Conservation (phyloP, 2,888 invertebrate species). For the Diplazon laetatorius region DNA sequence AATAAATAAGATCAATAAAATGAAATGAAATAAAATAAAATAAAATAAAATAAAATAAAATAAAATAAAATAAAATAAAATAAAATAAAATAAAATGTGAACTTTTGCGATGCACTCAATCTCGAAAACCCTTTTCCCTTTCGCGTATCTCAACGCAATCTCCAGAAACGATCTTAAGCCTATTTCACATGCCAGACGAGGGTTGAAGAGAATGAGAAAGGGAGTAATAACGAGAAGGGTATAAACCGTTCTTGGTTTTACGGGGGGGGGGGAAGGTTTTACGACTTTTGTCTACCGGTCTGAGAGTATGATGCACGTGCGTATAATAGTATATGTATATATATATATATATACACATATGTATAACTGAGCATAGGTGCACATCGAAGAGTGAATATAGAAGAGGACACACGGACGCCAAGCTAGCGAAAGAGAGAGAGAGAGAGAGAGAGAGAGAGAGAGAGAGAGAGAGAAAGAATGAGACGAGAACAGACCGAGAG, state of each 20-base stretch:
- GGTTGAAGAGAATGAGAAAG: constrained; percentile 12
- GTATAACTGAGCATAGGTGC: constrained; percentile 27
- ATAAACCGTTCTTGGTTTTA: constrained; percentile 43
- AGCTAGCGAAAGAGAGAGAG: too few relatives aligned
- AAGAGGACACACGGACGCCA: too few relatives aligned
- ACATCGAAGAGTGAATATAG: constrained; percentile 28
- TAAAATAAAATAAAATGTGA: neutral
- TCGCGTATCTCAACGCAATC: constrained; percentile 37
- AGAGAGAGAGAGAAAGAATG: neutral
- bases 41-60: neutral
- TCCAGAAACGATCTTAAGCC: constrained; percentile 45
- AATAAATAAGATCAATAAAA: too few relatives aligned
- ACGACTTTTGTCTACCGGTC: constrained; percentile 49
- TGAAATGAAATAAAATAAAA: too few relatives aligned
- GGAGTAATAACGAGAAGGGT: constrained; percentile 36
- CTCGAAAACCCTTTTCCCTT: constrained; percentile 35
- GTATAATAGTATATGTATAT: neutral
- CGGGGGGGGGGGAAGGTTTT: constrained; percentile 47
- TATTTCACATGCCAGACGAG: constrained; percentile 45
- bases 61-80: neutral
- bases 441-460: neutral
- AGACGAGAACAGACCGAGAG: neutral
- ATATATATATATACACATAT: neutral
- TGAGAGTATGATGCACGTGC: constrained; percentile 2
- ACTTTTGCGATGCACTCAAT: constrained; percentile 43